These are phyloP conservation scores for Pteropus rufus DNA, from an alignment of 2,797 vertebrate species.

Conservation along the genomic window DNA sequence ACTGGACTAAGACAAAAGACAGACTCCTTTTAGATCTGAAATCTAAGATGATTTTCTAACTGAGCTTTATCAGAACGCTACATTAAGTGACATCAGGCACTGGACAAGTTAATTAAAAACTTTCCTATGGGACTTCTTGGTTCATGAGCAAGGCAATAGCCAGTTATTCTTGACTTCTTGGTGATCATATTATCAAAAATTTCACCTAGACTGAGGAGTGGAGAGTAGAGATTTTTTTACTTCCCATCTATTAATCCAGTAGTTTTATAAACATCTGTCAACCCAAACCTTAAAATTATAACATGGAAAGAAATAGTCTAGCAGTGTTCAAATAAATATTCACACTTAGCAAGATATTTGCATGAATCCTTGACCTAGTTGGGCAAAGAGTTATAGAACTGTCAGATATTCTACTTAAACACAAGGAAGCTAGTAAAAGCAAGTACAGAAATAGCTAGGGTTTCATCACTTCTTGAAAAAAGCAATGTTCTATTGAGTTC, in stretches of 20 bases:
- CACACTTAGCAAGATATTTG: conserved; percentile 38
- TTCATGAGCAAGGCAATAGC: background rate
- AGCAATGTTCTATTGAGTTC: background rate
- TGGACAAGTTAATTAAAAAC: background rate
- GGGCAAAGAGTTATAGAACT: conserved; percentile 33
- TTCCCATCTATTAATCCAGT: background rate
- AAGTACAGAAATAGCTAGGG: conserved; percentile 21
- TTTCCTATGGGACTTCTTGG: background rate
- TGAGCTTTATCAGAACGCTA: background rate
- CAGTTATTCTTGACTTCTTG: background rate
- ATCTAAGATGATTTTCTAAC: background rate
- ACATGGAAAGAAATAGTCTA: conserved; percentile 29
- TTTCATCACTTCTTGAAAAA: background rate
- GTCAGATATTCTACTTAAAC: background rate
- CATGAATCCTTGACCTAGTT: conserved; percentile 56
- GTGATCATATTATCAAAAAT: background rate
- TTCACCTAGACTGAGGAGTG: background rate
- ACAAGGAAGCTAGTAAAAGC: conserved; percentile 13
- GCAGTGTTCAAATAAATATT: conserved; percentile 35
- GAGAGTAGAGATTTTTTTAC: background rate
- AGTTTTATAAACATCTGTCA: conserved; percentile 7
- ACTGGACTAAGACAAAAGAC: background rate
- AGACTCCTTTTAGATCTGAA: background rate
- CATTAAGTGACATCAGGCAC: background rate
- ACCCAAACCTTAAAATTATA: background rate